Evolutionary conservation across 2,113 vertebrate genomes (phyloP), one percentile per base, ranked within the genome.

Genomic region (Ammodytes dubius): DNA sequence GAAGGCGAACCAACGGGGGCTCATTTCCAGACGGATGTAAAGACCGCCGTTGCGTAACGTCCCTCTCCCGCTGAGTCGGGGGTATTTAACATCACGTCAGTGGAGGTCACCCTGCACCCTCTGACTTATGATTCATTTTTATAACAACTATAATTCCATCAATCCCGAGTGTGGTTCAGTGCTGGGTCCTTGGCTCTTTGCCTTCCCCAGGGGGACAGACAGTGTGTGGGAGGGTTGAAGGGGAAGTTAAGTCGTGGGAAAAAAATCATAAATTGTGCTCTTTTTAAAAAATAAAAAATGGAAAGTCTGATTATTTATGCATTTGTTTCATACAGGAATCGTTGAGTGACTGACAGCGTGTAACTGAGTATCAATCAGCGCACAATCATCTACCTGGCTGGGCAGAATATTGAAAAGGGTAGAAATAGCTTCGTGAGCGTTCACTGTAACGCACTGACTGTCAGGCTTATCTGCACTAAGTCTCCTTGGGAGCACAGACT

Each of bases 361-460:
- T 78, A 84, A 69, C 12, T 50, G 66, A 82, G 83, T 78, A 90
- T 92, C 87, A 89, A 87, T 87, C 88, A 83, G 71, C 42, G 74
- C 67, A 64, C 83, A 89, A 84, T 85, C 85, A 79, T 86, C 66
- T 75, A 81, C 79, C 82, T 76, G 82, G 40, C 80, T 73, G 79
- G 81, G 43, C 74, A 60, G 79, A 73, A 58, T 79, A 84, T 70
- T 78, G 75, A 88, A 89, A 27, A 49, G n/a, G 49, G 56, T 27
- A 37, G 66, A 82, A 85, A 85, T 45, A 61, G 79, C 79, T 86
- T 78, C 0, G 82, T 79, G 58, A 66, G 82, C 86, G 74, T 77
- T 17, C 74, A 60, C 53, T 52, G 17, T 11, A 45, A 58, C 56
- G 6, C 40, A 53, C 46, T 58, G 75, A 53, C 66, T 78, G 86